Conservation (phyloP, 1,140 invertebrate species). For the Agrilus planipennis region DNA sequence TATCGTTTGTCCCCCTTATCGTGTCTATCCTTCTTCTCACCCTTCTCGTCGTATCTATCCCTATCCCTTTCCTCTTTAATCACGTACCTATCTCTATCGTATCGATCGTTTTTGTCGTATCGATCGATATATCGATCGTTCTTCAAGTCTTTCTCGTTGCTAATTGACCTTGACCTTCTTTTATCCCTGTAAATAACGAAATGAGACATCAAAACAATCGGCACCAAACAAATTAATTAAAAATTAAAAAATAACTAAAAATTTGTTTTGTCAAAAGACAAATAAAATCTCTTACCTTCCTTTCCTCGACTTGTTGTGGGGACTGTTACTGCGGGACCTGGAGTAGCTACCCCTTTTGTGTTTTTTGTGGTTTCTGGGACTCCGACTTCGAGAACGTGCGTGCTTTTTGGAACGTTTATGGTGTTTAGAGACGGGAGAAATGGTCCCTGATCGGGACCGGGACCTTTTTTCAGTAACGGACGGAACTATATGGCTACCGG, state of each 20-base stretch:
- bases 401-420: conserved; percentile 36
- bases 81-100: conserved; percentile 19
- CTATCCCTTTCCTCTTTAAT: conserved; percentile 16
- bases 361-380: conserved; percentile 34
- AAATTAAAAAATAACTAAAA: neutral
- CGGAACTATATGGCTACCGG: conserved; percentile 34
- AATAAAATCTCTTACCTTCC: conserved; percentile 7
- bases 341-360: conserved; percentile 42
- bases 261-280: neutral
- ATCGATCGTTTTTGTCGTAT: conserved; percentile 24
- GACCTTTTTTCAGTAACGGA: conserved; percentile 29
- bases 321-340: conserved; percentile 37
- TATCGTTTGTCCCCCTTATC: conserved; percentile 20
- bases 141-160: conserved; percentile 26
- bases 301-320: conserved; percentile 24
- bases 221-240: neutral
- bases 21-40: conserved; percentile 17
- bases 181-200: conserved; percentile 19
- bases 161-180: conserved; percentile 20
- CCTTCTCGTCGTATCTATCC: conserved; percentile 16
- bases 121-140: conserved; percentile 30
- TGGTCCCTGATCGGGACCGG: conserved; percentile 37
- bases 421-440: conserved; percentile 29
- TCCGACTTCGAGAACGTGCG: conserved; percentile 37
- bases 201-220: no score